Conservation (phyloP, 2,888 invertebrate species). For the Eulithis testata region DNA sequence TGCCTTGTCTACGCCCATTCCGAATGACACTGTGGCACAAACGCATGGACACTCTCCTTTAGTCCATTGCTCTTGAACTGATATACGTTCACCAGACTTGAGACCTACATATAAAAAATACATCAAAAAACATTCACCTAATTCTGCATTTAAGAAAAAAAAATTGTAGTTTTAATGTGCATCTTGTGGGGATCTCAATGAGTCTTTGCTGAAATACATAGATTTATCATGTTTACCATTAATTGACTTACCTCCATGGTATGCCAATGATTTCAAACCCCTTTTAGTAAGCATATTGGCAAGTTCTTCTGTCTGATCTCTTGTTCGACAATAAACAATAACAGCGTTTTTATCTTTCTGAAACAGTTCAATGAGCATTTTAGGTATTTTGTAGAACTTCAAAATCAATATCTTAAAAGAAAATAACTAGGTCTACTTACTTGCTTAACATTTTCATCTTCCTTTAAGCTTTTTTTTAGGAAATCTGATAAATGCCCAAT, state of each 20-base stretch:
- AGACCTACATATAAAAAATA: constrained; percentile 78
- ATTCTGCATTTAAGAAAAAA: too few species aligned
- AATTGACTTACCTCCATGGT: constrained; percentile 91
- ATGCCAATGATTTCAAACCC: constrained; percentile 91
- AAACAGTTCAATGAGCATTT: constrained; percentile 42
- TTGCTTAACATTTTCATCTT: constrained; percentile 78
- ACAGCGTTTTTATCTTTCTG: constrained; percentile 88
- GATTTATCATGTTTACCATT: too few species aligned
- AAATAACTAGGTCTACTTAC: constrained; percentile 59
- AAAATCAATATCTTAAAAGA: not conserved
- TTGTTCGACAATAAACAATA: constrained; percentile 97
- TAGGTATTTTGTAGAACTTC: not conserved
- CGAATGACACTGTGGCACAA: constrained; percentile 98
- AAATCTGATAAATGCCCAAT: constrained; percentile 91
- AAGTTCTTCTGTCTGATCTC: constrained; percentile 95
- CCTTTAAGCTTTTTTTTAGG: constrained; percentile 87
- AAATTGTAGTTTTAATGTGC: too few species aligned
- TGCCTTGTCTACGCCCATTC: constrained; percentile 99
- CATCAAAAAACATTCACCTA: too few species aligned
- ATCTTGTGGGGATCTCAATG: too few species aligned
- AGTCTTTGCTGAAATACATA: too few species aligned
- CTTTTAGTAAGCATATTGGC: constrained; percentile 89
- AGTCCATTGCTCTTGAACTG: constrained; percentile 97
- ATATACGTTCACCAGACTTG: constrained; percentile 88
- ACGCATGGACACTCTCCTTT: constrained; percentile 94